Percentiles rank a stretch among this genome's conserved stretches.
Evolutionary conservation across 2,113 vertebrate genomes (phyloP).

Genomic region (Prunella himalayana): DNA sequence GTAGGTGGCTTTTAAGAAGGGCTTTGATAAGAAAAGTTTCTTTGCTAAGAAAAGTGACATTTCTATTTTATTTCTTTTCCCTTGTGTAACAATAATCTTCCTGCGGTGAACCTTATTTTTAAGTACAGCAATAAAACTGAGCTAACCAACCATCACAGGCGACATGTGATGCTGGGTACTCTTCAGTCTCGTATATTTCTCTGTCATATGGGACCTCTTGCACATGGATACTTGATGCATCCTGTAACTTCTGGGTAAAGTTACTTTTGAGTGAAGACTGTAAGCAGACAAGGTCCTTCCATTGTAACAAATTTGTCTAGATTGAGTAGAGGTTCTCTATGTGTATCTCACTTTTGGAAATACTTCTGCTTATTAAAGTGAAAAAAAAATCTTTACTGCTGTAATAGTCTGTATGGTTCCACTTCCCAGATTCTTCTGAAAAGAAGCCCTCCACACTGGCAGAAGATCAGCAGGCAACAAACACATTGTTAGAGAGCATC

Average conservation of each 20-base stretch:
- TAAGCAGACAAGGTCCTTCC: neutral
- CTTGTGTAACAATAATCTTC: neutral
- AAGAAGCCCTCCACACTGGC: slow-evolving; percentile 76
- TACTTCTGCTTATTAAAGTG: neutral
- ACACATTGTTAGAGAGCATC: slow-evolving; percentile 84
- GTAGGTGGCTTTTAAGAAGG: neutral
- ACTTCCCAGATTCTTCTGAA: slow-evolving; percentile 75
- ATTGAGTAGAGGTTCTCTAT: neutral
- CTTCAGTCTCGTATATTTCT: neutral
- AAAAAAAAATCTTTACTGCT: neutral
- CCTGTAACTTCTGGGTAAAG: neutral
- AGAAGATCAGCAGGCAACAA: slow-evolving; percentile 82
- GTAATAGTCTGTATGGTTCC: neutral
- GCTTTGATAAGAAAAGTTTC: neutral
- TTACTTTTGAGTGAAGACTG: neutral
- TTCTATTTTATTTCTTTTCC: neutral
- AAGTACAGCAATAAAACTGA: neutral
- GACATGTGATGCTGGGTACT: neutral
- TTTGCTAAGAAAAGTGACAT: neutral
- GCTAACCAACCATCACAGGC: neutral
- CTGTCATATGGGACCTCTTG: neutral
- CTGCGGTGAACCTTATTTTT: neutral
- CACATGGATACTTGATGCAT: neutral
- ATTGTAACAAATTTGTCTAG: neutral
- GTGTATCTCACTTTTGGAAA: neutral